Base-by-base conservation (phyloP, 1,140 invertebrate genomes). In the Cotesia glomerata region DNA sequence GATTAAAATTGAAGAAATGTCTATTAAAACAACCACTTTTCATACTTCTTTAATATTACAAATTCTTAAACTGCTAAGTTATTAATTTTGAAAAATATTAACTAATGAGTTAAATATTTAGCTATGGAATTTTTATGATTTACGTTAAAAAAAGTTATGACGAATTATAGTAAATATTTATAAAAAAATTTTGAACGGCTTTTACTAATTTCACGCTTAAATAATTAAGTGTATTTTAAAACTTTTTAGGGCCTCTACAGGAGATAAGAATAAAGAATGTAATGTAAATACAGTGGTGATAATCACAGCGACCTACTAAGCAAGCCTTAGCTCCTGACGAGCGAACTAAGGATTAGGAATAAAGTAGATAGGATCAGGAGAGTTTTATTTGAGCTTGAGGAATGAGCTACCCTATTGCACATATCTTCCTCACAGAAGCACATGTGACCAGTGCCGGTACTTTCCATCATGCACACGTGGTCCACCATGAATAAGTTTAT, bases 401-500 rank as follows among this genome's bases (percentile, higher is more conserved):
- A 84, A 58, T 80, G 78, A 78, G 85, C 80, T 66, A 88, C 89
- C 75, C 86, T 85, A 88, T 97, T 98, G 90, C 95, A 98, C 92
- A 94, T 94, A 90, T 97, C 95, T 89, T 95, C 94, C 90, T 97
- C 95, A 91, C 96, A 98, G 91, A 97, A 97, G 90, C 96, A 97
- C 95, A 97, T 97, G 91, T 97, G 95, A 88, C 96, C 96, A 85
- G 92, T 95, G 88, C 95, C 95, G 89, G 94, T 95, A 92, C 95
- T 95, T 94, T 97, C 95, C 92, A 95, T 94, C 95, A 98, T 97
- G 91, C 96, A 97, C 87, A 98, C 96, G 90, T 97, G 95, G 90
- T 97, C 95, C 84, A 98, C 96, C 95, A 97, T 97, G 90, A 97
- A 97, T 82, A 97, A 90, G 87, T 97, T 97, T 89, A 98, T 97